Percentiles rank a stretch among this genome's conserved stretches.
Conservation (phyloP, 35 echinoderm and acorn worm species). For the Acanthaster planci region DNA sequence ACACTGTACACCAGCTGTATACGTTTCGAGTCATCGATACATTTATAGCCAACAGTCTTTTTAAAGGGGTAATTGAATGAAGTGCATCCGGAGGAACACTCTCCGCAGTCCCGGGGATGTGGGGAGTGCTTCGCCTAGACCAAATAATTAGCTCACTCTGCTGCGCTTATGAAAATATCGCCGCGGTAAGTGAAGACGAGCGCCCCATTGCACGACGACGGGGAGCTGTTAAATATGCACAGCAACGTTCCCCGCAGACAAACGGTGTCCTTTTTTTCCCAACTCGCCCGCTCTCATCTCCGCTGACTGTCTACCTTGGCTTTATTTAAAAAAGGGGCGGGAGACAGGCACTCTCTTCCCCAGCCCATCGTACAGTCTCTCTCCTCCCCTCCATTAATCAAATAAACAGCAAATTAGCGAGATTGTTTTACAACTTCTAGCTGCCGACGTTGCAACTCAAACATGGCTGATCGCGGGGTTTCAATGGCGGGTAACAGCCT, state of each 20-base stretch:
- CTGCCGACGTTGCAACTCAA: constrained; percentile 30
- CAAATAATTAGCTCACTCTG: constrained; percentile 21
- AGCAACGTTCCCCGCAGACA: constrained; percentile 34
- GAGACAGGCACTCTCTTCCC: neutral
- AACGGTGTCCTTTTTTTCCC: neutral
- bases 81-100: neutral
- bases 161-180: constrained; percentile 8
- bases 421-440: constrained; percentile 61
- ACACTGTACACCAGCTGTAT: no score
- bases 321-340: no score
- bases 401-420: constrained; percentile 69
- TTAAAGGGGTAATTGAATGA: constrained; percentile 12
- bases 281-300: no score
- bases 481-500: neutral
- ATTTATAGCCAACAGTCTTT: neutral
- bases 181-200: neutral
- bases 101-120: neutral
- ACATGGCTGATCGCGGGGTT: constrained; percentile 21
- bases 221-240: constrained; percentile 22
- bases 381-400: constrained; percentile 37
- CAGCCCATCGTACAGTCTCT: constrained; percentile 24
- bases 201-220: neutral
- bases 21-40: no score
- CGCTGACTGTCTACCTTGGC: no score
- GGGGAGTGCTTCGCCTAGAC: neutral